Evolutionary conservation across 2,113 vertebrate genomes (phyloP).

Genomic region (Tringa solitaria): DNA sequence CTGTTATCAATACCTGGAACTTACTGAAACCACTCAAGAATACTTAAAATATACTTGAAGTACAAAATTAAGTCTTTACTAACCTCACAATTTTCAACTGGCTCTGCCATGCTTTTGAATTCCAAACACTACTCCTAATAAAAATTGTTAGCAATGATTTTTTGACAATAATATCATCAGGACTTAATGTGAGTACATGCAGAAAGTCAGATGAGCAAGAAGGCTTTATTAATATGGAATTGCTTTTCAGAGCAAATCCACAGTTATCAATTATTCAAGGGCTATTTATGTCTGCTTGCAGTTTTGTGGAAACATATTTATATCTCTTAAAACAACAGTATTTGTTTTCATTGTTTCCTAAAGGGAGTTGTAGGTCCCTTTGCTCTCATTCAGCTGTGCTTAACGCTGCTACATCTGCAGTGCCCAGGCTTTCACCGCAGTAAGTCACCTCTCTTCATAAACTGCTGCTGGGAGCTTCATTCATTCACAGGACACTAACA

Average conservation of each 20-base stretch:
- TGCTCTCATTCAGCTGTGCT: background rate
- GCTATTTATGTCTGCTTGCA: background rate
- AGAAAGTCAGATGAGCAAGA: background rate
- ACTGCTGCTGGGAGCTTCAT: background rate
- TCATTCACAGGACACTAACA: background rate
- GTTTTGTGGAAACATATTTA: background rate
- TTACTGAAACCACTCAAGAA: background rate
- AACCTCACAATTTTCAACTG: background rate
- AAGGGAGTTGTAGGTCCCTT: background rate
- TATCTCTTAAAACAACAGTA: background rate
- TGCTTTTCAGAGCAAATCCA: background rate
- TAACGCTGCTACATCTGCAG: background rate
- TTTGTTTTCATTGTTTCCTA: constrained; percentile 1
- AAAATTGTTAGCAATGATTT: background rate
- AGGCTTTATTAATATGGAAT: background rate
- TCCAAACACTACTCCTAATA: background rate
- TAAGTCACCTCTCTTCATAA: background rate
- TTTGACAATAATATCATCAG: background rate
- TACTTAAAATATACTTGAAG: background rate
- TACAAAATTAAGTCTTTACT: background rate
- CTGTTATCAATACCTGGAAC: background rate
- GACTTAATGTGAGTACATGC: background rate
- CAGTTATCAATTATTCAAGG: background rate
- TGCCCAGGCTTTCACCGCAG: background rate
- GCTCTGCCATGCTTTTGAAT: background rate